phyloP scores from a whole-genome alignment of 2,113 vertebrate genomes.

The Oncorhynchus masou region DNA sequence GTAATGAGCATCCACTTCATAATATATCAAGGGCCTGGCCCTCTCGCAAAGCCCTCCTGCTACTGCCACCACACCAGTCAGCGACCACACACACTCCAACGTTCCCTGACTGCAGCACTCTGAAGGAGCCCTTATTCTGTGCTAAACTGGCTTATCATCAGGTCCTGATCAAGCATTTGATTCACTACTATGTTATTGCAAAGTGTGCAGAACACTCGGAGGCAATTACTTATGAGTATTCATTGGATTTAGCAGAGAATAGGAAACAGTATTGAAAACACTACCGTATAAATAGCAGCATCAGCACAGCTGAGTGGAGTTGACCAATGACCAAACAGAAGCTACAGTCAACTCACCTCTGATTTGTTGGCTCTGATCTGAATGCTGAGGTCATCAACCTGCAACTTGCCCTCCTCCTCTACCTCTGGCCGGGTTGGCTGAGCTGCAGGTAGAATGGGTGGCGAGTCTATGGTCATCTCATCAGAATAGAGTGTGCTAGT shows the following conservation, averaged over 20 bases:
- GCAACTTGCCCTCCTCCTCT: conserved; percentile 60
- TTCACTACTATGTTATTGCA: conserved; percentile 41
- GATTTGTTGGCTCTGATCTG: conserved; percentile 96
- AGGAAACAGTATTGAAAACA: conserved; percentile 44
- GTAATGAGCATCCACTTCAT: conserved; percentile 84
- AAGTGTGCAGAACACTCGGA: conserved; percentile 55
- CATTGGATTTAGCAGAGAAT: conserved; percentile 55
- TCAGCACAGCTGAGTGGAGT: not conserved
- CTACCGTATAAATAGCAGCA: conserved; percentile 53
- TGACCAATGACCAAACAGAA: conserved; percentile 15
- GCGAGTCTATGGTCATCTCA: conserved; percentile 17
- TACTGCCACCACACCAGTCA: conserved; percentile 53
- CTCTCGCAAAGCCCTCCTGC: conserved; percentile 76
- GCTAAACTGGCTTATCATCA: conserved; percentile 66
- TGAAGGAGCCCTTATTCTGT: conserved; percentile 66
- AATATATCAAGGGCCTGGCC: conserved; percentile 74
- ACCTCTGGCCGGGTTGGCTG: conserved; percentile 56
- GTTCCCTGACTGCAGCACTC: conserved; percentile 56
- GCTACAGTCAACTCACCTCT: conserved; percentile 80
- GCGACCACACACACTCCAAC: conserved; percentile 40
- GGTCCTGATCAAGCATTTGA: conserved; percentile 60
- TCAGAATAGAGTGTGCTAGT: conserved; percentile 19
- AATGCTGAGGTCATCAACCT: conserved; percentile 82
- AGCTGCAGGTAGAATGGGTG: conserved; percentile 18
- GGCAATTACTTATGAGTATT: conserved; percentile 68